Conservation (phyloP, 2,113 vertebrate genomes). For the Stomatorhinus ivindoensis region DNA sequence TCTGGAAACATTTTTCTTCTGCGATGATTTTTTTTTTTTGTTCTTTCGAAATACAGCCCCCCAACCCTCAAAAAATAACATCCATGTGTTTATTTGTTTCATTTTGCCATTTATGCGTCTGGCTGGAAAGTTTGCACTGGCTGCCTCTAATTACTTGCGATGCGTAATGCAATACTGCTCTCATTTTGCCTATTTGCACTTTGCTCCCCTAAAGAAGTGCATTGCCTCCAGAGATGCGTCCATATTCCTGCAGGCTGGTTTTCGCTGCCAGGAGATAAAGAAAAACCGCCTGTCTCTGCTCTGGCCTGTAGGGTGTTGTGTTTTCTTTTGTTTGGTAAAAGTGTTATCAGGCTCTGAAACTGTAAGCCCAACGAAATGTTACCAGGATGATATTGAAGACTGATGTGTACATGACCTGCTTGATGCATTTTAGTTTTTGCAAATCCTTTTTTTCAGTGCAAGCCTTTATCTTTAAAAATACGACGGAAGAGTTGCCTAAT, state of each 20-base stretch:
- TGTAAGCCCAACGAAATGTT: not conserved
- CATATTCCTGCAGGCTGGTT: slow-evolving; percentile 9
- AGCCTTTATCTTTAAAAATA: not conserved
- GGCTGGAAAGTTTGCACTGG: slow-evolving; percentile 13
- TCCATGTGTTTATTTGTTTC: slow-evolving; percentile 57
- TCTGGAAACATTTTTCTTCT: slow-evolving; percentile 63
- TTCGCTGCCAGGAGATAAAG: slow-evolving; percentile 24
- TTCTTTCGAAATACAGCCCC: slow-evolving; percentile 38
- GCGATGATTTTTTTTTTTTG: slow-evolving; percentile 38
- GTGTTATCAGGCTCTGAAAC: not conserved
- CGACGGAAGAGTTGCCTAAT: not conserved
- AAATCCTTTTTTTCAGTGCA: not conserved
- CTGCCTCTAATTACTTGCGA: not conserved
- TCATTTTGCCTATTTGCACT: slow-evolving; percentile 4
- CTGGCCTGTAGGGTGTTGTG: not conserved
- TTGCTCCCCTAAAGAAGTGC: not conserved
- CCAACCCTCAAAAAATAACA: slow-evolving; percentile 49
- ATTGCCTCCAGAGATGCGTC: not conserved
- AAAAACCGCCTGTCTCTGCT: slow-evolving; percentile 2
- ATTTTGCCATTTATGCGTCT: slow-evolving; percentile 36
- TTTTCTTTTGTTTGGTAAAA: slow-evolving; percentile 11
- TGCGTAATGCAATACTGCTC: slow-evolving; percentile 5
- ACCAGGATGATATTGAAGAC: not conserved
- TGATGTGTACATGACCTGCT: not conserved
- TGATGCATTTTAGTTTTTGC: not conserved